Base-by-base conservation (phyloP, 2,888 invertebrate species). In the Ametastegia equiseti region DNA sequence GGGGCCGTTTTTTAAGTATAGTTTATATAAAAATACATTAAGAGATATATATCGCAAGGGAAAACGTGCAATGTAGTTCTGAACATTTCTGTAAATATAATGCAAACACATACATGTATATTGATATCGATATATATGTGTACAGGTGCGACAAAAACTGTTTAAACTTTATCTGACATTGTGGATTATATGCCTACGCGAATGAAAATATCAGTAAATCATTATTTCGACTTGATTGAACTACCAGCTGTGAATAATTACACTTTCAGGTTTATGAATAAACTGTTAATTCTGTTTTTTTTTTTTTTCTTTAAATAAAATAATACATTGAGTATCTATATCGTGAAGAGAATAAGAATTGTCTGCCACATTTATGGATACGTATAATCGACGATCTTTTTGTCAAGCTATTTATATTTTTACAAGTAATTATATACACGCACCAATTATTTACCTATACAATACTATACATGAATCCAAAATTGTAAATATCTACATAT, bases 51-150 rank as follows among this genome's bases (percentile, higher is more conserved):
- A 45, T 23, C 33, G 19, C 11, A 47, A 23, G 71, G 71, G 47
- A 42, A 30, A 30, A 71, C 27, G 47, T 71, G 47, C 71, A 71
- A 71, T 47, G 45, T 71, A 71, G n/a, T 15, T 45, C 7, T 4
- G 47, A 33, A 67, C 15, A 45, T 47, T 45, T 47, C 13, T 47
- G 15, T 47, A 47, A 27, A 71, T 71, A 45, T 15, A 19, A 42
- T 9, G 1, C 6, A 27, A 15, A 67, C 19, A 36, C n/a, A 15
- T 30, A 33, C 39, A 67, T 19, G 39, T 4, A 7, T 13, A 36
- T 19, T 4, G 2, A 30, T 60, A 19, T 54, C 7, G 54, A n/a
- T 54, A 54, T 19, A 54, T 9, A 54, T 42, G 54, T n/a, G 2
- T n/a, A 65, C 13, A 65, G 33, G 15, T 65, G 15, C 36, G 33